Evolutionary conservation across 2,113 vertebrate genomes (phyloP).

Genomic region (Tupaia tana): DNA sequence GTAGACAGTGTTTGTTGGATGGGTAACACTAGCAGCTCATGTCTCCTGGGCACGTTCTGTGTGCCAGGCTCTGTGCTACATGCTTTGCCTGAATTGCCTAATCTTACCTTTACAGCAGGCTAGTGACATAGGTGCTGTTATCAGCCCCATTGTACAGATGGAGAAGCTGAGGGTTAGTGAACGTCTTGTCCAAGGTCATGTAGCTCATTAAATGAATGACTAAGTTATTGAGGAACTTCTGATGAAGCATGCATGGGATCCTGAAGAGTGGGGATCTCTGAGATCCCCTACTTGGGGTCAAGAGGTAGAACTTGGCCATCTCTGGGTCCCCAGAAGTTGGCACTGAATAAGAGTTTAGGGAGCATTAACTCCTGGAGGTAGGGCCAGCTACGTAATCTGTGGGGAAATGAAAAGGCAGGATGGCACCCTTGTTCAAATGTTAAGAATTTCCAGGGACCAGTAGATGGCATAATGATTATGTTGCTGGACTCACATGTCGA

Average conservation of each 20-base stretch:
- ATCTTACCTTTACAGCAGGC: not conserved
- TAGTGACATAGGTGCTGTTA: not conserved
- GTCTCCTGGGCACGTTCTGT: not conserved
- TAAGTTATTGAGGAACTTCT: rapidly evolving
- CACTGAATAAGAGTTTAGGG: not conserved
- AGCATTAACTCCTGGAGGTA: not conserved
- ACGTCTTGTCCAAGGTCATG: not conserved
- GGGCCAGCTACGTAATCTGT: not conserved
- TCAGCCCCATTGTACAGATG: not conserved
- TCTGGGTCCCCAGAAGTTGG: not conserved
- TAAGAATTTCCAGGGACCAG: no score
- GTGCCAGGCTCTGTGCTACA: not conserved
- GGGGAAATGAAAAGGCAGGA: not conserved
- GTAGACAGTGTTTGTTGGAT: not conserved
- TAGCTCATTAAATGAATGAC: not conserved
- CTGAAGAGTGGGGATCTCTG: not conserved
- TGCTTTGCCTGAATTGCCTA: not conserved
- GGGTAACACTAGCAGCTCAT: not conserved
- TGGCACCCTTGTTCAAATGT: not conserved
- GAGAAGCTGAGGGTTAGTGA: not conserved
- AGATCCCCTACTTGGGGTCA: not conserved
- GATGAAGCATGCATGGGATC: rapidly evolving
- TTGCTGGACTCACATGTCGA: no score
- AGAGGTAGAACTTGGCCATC: not conserved
- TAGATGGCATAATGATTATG: no score